Conservation (phyloP, 2,797 vertebrate species). For the Botia kubotai region DNA sequence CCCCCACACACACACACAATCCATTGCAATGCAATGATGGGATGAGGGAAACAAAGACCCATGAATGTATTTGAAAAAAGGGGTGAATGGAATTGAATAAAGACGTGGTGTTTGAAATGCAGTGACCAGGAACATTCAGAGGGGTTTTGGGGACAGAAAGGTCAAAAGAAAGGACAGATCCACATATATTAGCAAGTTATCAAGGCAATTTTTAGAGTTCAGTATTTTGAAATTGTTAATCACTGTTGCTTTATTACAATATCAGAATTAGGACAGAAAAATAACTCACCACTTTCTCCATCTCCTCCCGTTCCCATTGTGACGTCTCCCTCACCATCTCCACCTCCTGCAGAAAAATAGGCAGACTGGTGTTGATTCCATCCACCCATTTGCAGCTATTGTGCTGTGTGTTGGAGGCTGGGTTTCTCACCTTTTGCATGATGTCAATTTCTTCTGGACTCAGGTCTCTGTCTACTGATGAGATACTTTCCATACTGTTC, state of each 20-base stretch:
- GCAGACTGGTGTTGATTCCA: slow-evolving; percentile 17
- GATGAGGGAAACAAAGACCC: slow-evolving; percentile 51
- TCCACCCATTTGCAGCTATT: neutral
- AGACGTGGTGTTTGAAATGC: slow-evolving; percentile 54
- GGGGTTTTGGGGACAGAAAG: slow-evolving; percentile 21
- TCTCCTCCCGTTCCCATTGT: slow-evolving; percentile 90
- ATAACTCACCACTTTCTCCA: slow-evolving; percentile 91
- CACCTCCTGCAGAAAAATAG: slow-evolving; percentile 80
- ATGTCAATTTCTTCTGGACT: slow-evolving; percentile 92
- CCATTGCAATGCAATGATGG: slow-evolving; percentile 59
- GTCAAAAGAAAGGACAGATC: slow-evolving; percentile 66
- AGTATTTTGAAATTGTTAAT: slow-evolving; percentile 38
- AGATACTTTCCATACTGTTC: slow-evolving; percentile 97
- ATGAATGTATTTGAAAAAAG: slow-evolving; percentile 31
- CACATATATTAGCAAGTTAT: slow-evolving; percentile 73
- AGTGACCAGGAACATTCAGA: slow-evolving; percentile 58
- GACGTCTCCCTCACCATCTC: slow-evolving; percentile 90
- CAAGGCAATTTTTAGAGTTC: slow-evolving; percentile 13
- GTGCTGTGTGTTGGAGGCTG: neutral
- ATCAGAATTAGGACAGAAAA: neutral
- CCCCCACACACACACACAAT: slow-evolving; percentile 55
- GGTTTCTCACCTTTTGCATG: slow-evolving; percentile 87
- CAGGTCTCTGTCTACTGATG: slow-evolving; percentile 92
- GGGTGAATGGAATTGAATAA: slow-evolving; percentile 42
- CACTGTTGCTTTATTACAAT: slow-evolving; percentile 6